Percentiles rank a stretch among this genome's conserved stretches.
phyloP scores from a whole-genome alignment of 2,888 invertebrate genomes.

The Eledona agricola region DNA sequence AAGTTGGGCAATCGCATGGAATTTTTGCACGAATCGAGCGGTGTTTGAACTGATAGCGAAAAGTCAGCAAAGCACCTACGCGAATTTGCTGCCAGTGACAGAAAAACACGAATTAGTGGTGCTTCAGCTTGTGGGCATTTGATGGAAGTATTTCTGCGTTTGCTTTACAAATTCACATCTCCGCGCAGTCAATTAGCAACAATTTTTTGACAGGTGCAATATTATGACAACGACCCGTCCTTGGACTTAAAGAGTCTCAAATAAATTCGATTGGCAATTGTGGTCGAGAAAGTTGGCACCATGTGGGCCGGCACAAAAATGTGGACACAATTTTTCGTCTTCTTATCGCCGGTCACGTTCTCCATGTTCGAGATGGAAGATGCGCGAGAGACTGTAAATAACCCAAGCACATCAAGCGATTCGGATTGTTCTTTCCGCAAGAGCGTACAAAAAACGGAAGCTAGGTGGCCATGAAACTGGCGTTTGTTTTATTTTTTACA shows the following conservation, averaged over 20 bases:
- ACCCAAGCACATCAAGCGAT: too few species aligned
- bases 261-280: constrained; percentile 16
- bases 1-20: constrained; percentile 2
- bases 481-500: too few species aligned
- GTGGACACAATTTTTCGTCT: constrained; percentile 9
- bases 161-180: constrained; percentile 12
- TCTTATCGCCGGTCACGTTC: constrained; percentile 16
- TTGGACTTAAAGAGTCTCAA: constrained; percentile 9
- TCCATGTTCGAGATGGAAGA: constrained; percentile 16
- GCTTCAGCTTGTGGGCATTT: too few species aligned
- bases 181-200: constrained; percentile 5
- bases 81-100: too few species aligned
- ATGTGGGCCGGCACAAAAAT: constrained; percentile 18
- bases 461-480: too few species aligned
- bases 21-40: constrained; percentile 6
- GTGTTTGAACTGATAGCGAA: too few species aligned
- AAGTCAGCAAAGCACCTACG: too few species aligned
- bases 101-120: too few species aligned
- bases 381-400: constrained; percentile 20
- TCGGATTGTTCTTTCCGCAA: too few species aligned
- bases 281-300: constrained; percentile 15
- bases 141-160: constrained; percentile 3
- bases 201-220: too few species aligned
- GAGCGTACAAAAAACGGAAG: too few species aligned
- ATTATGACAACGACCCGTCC: constrained; percentile 2